Conservation (phyloP, 1,140 invertebrate species). For the Sarcophaga bullata region DNA sequence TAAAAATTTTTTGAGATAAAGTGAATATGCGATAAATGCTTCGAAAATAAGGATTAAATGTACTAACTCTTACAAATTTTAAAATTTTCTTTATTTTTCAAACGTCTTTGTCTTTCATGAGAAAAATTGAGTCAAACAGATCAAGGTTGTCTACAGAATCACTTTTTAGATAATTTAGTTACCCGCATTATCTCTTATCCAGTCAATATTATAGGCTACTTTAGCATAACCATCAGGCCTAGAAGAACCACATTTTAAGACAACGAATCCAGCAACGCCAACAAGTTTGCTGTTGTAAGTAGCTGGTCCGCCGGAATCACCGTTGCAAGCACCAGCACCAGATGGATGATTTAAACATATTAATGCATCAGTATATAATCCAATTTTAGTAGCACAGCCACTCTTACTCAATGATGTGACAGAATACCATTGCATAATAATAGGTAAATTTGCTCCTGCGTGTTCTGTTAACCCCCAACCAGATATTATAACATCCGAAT, state of each 20-base stretch:
- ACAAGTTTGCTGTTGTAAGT: constrained; percentile 56
- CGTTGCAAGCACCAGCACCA: constrained; percentile 56
- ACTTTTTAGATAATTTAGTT: too few species aligned
- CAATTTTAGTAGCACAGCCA: constrained; percentile 45
- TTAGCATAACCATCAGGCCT: constrained; percentile 71
- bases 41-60: too few species aligned
- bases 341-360: constrained; percentile 53
- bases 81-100: too few species aligned
- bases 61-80: too few species aligned
- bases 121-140: too few species aligned
- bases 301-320: constrained; percentile 59
- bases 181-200: constrained; percentile 57
- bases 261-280: constrained; percentile 56
- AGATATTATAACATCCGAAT: constrained; percentile 57
- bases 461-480: constrained; percentile 68
- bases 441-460: constrained; percentile 52
- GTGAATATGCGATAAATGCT: too few species aligned
- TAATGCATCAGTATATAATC: constrained; percentile 41
- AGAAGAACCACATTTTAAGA: constrained; percentile 50
- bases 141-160: too few species aligned
- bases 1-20: too few species aligned
- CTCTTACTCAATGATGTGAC: constrained; percentile 48
- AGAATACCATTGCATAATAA: constrained; percentile 53
- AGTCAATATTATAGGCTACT: constrained; percentile 64
- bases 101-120: too few species aligned